These are phyloP conservation scores for Notolepis coatsorum DNA, from an alignment of 2,797 vertebrate genomes.

Conservation along the genomic window DNA sequence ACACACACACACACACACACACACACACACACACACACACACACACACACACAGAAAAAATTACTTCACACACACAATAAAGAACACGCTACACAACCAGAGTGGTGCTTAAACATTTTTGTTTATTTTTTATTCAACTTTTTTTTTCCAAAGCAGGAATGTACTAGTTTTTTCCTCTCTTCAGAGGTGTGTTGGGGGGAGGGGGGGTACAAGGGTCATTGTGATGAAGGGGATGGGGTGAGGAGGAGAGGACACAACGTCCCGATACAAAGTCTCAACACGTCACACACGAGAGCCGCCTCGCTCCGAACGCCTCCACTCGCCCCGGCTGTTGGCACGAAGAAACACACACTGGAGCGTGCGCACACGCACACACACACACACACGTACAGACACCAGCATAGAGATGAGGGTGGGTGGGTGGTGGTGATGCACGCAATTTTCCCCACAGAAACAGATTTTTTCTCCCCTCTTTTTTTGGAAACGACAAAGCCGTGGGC, in stretches of 20 bases:
- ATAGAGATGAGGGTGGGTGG: too few relatives aligned
- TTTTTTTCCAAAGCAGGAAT: constrained; percentile 86
- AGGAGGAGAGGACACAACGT: constrained; percentile 15
- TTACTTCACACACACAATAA: constrained; percentile 30
- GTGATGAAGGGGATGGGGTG: constrained; percentile 4
- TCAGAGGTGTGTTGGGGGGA: constrained; percentile 71
- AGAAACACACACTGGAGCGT: constrained; percentile 74
- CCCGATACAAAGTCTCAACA: constrained; percentile 80
- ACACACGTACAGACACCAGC: constrained; percentile 25
- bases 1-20: constrained; percentile 4
- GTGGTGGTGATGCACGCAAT: constrained; percentile 43
- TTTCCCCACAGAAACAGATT: constrained; percentile 50
- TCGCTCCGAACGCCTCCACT: constrained; percentile 60
- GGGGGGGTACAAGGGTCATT: constrained; percentile 36
- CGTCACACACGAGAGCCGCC: constrained; percentile 70
- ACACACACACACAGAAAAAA: neutral
- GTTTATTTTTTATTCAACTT: constrained; percentile 85
- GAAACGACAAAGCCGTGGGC: constrained; percentile 56
- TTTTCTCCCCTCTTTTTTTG: constrained; percentile 57
- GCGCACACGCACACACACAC: constrained; percentile 50
- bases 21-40: constrained; percentile 39
- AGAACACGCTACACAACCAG: constrained; percentile 65
- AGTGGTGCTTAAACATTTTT: constrained; percentile 83
- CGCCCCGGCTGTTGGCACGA: constrained; percentile 80
- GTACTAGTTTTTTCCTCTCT: constrained; percentile 81